Conservation (phyloP, 2,113 vertebrate species). For the Clarias batrachus region DNA sequence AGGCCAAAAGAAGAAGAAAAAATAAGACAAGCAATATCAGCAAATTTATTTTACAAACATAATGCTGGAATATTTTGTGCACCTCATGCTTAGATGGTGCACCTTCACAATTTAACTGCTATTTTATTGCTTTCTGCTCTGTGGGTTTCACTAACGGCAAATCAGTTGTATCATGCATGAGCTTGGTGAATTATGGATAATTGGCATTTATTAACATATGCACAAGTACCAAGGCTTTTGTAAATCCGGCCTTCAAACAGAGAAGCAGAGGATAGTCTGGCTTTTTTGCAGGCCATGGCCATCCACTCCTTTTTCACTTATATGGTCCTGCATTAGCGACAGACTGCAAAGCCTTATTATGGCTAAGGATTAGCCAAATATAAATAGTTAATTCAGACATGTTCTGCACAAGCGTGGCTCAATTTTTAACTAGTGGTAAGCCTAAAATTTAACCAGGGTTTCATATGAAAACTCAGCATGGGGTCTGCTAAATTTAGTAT, state of each 20-base stretch:
- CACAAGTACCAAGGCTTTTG: not conserved
- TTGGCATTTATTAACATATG: not conserved
- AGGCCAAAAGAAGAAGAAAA: not conserved
- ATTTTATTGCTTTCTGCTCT: not conserved
- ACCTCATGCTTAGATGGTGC: not conserved
- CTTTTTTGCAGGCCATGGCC: not conserved
- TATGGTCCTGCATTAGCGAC: conserved; percentile 14
- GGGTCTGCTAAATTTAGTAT: conserved; percentile 4
- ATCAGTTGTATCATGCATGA: not conserved
- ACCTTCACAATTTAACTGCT: not conserved
- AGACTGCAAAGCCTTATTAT: conserved; percentile 7
- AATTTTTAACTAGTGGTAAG: conserved; percentile 20
- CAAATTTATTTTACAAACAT: not conserved
- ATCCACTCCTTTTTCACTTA: not conserved
- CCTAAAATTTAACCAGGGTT: conserved; percentile 14
- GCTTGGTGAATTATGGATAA: not conserved
- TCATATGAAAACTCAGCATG: conserved; percentile 22
- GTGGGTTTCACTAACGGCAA: not conserved
- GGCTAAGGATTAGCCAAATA: conserved; percentile 17
- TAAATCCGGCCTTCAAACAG: not conserved
- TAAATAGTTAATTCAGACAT: not conserved
- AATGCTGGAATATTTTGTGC: not conserved
- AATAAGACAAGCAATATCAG: not conserved
- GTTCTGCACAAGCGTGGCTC: not conserved
- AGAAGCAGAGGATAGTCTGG: not conserved